These are phyloP conservation scores for Pantelozetes paolii DNA, from an alignment of 2,888 invertebrate species.

Conservation along the genomic window DNA sequence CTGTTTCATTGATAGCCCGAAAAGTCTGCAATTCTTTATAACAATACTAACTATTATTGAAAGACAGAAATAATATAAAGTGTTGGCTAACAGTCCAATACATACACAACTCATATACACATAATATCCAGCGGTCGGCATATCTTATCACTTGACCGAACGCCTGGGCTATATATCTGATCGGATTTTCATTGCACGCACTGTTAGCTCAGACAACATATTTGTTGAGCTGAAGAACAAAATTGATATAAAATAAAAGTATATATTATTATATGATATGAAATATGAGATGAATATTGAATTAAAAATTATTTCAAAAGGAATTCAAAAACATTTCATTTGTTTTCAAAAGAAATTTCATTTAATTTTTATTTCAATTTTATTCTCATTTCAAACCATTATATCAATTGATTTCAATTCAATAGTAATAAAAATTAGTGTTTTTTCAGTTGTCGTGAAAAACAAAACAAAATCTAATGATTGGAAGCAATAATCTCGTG, in stretches of 20 bases:
- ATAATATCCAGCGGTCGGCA: neutral
- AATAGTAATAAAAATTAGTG: neutral
- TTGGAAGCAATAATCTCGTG: neutral
- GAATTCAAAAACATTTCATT: neutral
- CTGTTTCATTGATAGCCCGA: too few relatives aligned
- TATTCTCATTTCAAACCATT: neutral
- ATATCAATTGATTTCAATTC: neutral
- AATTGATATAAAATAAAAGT: too few relatives aligned
- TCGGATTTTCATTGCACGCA: constrained; percentile 6
- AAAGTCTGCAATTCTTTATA: too few relatives aligned
- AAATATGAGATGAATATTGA: too few relatives aligned
- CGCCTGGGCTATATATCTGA: neutral
- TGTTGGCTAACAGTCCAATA: too few relatives aligned
- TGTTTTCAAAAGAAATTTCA: neutral
- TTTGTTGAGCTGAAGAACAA: too few relatives aligned
- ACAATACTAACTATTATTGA: too few relatives aligned
- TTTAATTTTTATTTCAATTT: neutral
- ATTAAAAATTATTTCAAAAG: neutral
- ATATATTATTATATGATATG: too few relatives aligned
- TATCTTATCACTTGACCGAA: constrained; percentile 13
- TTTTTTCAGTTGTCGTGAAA: too few relatives aligned
- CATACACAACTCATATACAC: neutral
- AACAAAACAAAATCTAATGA: neutral
- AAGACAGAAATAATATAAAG: too few relatives aligned
- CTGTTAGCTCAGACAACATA: neutral